Evolutionary conservation across 2,888 invertebrate genomes (phyloP).

Genomic region (Amphipyra tragopoginis): DNA sequence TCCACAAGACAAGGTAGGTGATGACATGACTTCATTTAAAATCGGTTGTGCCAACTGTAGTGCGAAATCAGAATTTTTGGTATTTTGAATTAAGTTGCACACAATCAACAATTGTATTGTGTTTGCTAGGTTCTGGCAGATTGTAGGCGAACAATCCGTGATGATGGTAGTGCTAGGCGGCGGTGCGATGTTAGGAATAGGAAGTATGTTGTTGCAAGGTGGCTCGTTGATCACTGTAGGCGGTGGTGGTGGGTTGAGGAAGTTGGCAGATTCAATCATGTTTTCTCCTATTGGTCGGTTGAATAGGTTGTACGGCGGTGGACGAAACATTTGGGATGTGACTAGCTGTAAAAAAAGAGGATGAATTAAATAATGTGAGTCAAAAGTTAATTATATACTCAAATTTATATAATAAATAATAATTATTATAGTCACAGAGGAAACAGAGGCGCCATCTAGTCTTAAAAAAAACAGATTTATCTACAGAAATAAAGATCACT

Average conservation of each 20-base stretch:
- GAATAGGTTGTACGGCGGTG: slow-evolving; percentile 55
- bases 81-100: slow-evolving; percentile 74
- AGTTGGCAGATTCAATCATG: slow-evolving; percentile 58
- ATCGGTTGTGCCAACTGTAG: slow-evolving; percentile 70
- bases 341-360: slow-evolving; percentile 63
- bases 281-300: slow-evolving; percentile 56
- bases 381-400: too few relatives aligned
- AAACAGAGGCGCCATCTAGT: too few relatives aligned
- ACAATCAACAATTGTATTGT: slow-evolving; percentile 81
- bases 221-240: slow-evolving; percentile 54
- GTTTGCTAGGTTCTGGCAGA: slow-evolving; percentile 78
- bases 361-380: neutral
- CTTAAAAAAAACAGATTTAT: too few relatives aligned
- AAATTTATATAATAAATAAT: too few relatives aligned
- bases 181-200: slow-evolving; percentile 44
- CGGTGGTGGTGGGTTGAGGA: slow-evolving; percentile 25
- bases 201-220: slow-evolving; percentile 51
- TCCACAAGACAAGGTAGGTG: slow-evolving; percentile 65
- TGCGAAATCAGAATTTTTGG: slow-evolving; percentile 65
- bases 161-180: slow-evolving; percentile 70
- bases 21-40: slow-evolving; percentile 68
- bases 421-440: too few relatives aligned
- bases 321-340: slow-evolving; percentile 64
- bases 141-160: slow-evolving; percentile 77
- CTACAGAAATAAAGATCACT: too few relatives aligned